phyloP scores from a whole-genome alignment of 2,888 invertebrate species.

The Conistra vaccinii region DNA sequence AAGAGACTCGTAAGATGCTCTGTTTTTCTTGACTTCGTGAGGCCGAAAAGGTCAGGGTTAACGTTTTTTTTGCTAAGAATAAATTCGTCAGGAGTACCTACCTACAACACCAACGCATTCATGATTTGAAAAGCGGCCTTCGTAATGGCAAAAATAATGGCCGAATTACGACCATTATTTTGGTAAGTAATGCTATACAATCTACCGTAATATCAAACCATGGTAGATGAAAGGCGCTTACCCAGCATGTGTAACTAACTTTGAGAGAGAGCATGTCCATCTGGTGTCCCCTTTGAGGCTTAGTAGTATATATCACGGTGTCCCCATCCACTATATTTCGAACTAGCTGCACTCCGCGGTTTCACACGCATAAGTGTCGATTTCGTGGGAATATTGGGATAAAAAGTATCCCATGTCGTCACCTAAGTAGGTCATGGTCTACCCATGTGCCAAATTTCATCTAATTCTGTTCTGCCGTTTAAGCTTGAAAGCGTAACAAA shows the following conservation, averaged over 20 bases:
- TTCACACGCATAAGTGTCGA: too few species aligned
- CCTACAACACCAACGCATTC: not conserved
- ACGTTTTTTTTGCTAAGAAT: not conserved
- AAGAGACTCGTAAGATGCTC: slow-evolving; percentile 25
- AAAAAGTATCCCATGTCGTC: too few species aligned
- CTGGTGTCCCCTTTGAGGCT: too few species aligned
- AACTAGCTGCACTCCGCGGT: too few species aligned
- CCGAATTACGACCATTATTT: not conserved
- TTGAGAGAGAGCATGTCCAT: not conserved
- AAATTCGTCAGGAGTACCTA: not conserved
- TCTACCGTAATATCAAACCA: not conserved
- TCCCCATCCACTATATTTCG: not conserved
- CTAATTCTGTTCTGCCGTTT: too few species aligned
- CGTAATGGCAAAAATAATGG: too few species aligned
- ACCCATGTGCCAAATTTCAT: too few species aligned
- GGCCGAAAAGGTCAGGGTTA: slow-evolving; percentile 6
- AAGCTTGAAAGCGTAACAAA: too few species aligned
- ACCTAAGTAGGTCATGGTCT: too few species aligned
- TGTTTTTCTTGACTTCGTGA: slow-evolving; percentile 21
- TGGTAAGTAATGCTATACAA: not conserved
- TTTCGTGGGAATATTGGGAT: too few species aligned
- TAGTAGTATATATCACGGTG: too few species aligned
- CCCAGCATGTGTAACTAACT: not conserved
- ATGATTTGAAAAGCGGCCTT: not conserved
- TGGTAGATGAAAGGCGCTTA: not conserved